Percentiles rank a stretch among this genome's conserved stretches.
These are phyloP conservation scores for Arvicanthis niloticus DNA, from an alignment of 2,113 vertebrate genomes.

Conservation along the genomic window DNA sequence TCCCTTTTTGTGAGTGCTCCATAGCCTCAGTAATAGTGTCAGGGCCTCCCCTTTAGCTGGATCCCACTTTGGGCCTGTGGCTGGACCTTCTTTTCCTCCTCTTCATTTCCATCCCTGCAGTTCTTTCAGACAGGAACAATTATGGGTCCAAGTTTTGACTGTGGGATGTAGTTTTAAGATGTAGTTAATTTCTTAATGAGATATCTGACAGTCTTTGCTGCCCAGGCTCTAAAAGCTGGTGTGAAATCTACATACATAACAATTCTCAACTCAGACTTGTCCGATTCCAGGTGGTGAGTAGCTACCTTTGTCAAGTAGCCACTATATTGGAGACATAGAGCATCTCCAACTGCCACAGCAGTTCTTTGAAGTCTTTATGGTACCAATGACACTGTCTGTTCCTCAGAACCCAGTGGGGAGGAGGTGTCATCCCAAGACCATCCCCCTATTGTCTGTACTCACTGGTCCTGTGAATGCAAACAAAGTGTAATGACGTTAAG, in stretches of 20 bases:
- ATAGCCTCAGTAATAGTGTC: no score
- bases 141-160: no score
- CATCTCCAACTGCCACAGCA: not conserved
- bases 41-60: no score
- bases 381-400: not conserved
- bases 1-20: no score
- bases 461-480: not conserved
- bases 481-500: not conserved
- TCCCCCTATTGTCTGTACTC: not conserved
- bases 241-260: not conserved
- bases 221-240: not conserved
- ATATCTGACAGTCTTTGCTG: not conserved
- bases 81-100: no score
- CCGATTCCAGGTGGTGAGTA: not conserved
- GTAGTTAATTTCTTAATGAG: not conserved
- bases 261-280: not conserved
- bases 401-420: not conserved
- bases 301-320: not conserved
- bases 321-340: not conserved
- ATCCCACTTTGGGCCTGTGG: no score
- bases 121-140: no score
- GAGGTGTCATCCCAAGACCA: not conserved
- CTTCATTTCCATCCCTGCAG: no score
- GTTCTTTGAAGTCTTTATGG: accelerated
- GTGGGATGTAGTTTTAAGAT: no score